Conservation (phyloP, 2,888 invertebrate genomes). For the Pyrgus malvae region DNA sequence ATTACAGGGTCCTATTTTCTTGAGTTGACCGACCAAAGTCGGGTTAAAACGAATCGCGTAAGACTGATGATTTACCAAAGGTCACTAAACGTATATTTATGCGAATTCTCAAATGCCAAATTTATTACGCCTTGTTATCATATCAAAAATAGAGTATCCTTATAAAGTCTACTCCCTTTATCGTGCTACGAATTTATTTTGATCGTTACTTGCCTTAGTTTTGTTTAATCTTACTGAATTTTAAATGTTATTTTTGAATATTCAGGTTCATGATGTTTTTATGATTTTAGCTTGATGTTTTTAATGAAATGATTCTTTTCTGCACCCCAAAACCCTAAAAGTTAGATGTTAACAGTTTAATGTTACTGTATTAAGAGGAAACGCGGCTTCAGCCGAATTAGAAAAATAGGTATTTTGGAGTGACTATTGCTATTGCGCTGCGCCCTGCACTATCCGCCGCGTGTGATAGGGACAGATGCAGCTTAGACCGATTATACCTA, state of each 20-base stretch:
- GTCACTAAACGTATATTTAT: conserved; percentile 34
- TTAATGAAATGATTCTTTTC: too few species aligned
- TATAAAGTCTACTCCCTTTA: conserved; percentile 9
- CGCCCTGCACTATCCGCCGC: too few species aligned
- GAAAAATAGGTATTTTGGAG: too few species aligned
- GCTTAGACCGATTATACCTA: too few species aligned
- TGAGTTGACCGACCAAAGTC: conserved; percentile 39
- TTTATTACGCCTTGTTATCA: conserved; percentile 11
- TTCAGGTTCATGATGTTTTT: neutral
- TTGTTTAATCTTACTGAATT: neutral
- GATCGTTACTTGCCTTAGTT: neutral
- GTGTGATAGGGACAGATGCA: too few species aligned
- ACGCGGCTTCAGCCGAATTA: too few species aligned
- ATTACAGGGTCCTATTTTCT: conserved; percentile 46
- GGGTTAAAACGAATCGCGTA: conserved; percentile 42
- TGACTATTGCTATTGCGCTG: too few species aligned
- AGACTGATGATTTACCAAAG: conserved; percentile 66
- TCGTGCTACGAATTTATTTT: conserved; percentile 1
- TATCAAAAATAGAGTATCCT: conserved; percentile 18
- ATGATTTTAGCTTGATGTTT: neutral
- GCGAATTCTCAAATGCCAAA: conserved; percentile 23
- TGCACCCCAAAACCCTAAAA: too few species aligned
- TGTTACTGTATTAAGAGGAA: too few species aligned
- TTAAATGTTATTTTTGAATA: neutral
- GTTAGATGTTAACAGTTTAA: too few species aligned